A percentile compares a stretch with the other conserved stretches of the same genome.
Conservation (phyloP, 2,888 invertebrate species). For the Pristionchus mayeri region DNA sequence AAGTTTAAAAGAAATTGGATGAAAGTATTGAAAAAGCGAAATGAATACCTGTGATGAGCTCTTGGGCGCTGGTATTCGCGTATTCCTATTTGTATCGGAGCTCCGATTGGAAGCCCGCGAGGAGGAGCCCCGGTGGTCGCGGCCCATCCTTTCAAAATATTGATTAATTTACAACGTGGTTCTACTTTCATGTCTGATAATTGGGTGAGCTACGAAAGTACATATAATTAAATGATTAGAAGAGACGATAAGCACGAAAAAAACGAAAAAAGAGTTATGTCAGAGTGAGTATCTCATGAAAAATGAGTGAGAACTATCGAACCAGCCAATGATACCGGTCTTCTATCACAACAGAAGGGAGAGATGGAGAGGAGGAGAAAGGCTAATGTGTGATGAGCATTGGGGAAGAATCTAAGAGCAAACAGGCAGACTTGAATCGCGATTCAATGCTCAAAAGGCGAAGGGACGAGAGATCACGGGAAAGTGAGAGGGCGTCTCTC, state of each 20-base stretch:
- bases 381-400: constrained; percentile 1
- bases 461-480: too few species aligned
- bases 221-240: too few species aligned
- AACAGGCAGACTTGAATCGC: not conserved
- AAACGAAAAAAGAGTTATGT: not conserved
- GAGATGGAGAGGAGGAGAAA: not conserved
- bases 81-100: not conserved
- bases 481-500: not conserved
- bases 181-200: too few species aligned
- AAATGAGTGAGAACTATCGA: constrained; percentile 18
- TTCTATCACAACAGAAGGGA: not conserved
- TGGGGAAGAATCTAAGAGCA: constrained; percentile 7
- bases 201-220: too few species aligned
- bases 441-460: not conserved
- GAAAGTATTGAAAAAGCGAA: not conserved
- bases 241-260: too few species aligned
- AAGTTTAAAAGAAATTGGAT: not conserved
- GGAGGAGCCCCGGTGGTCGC: constrained; percentile 18
- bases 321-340: constrained; percentile 30
- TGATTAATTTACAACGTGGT: not conserved
- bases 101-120: constrained; percentile 17
- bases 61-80: constrained; percentile 13
- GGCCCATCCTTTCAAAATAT: not conserved
- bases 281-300: not conserved
- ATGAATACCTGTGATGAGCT: constrained; percentile 10